Conservation (phyloP, 2,113 vertebrate species). For the Morone saxatilis region DNA sequence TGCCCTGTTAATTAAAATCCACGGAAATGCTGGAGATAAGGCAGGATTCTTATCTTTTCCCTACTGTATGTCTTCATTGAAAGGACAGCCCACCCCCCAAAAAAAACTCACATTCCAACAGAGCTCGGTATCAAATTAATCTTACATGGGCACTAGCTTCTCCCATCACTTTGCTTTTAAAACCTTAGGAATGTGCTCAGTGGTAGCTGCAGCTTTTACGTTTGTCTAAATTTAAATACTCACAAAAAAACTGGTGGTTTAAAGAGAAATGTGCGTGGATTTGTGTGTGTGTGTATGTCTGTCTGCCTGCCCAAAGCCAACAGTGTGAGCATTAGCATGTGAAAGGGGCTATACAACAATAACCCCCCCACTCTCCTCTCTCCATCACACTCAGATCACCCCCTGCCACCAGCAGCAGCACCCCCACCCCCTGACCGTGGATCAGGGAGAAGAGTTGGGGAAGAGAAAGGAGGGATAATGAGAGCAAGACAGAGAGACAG, state of each 20-base stretch:
- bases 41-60: slow-evolving; percentile 37
- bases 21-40: slow-evolving; percentile 38
- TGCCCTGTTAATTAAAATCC: slow-evolving; percentile 73
- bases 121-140: background rate
- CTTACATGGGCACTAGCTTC: background rate
- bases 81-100: background rate
- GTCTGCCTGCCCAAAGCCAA: slow-evolving; percentile 23
- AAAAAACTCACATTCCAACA: slow-evolving; percentile 8
- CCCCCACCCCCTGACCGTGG: slow-evolving; percentile 45
- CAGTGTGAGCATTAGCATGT: slow-evolving; percentile 75
- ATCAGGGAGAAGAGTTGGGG: slow-evolving; percentile 63
- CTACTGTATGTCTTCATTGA: slow-evolving; percentile 35
- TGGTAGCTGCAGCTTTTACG: slow-evolving; percentile 39
- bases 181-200: slow-evolving; percentile 28
- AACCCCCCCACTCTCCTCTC: slow-evolving; percentile 26
- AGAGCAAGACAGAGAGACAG: slow-evolving; percentile 72
- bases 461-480: slow-evolving; percentile 83
- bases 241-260: slow-evolving; percentile 59
- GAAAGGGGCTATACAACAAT: slow-evolving; percentile 77
- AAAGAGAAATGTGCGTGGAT: slow-evolving; percentile 47
- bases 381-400: slow-evolving; percentile 66
- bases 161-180: slow-evolving; percentile 12
- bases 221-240: slow-evolving; percentile 59
- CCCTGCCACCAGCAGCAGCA: slow-evolving; percentile 49
- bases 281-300: slow-evolving; percentile 31